These are phyloP conservation scores for Diacarnus erythraeanus DNA, from an alignment of 37 sponge, comb jelly and placozoan genomes.

Conservation along the genomic window DNA sequence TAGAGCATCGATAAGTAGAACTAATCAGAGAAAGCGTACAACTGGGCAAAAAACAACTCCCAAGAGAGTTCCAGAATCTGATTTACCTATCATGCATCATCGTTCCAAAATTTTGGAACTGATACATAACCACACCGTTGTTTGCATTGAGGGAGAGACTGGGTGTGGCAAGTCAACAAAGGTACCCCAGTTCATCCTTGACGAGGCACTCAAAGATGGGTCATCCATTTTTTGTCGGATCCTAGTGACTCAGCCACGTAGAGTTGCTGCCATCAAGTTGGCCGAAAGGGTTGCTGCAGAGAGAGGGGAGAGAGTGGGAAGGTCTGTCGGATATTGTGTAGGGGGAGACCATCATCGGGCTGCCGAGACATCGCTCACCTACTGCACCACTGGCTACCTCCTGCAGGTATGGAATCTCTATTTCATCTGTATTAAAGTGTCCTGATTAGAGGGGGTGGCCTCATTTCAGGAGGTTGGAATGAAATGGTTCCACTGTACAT, in stretches of 20 bases:
- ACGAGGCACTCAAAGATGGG: conserved; percentile 17
- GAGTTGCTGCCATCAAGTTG: conserved; percentile 63
- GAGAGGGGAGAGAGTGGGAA: conserved; percentile 38
- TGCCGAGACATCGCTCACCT: conserved; percentile 28
- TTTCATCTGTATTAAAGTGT: neutral
- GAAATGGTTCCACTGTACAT: too few relatives aligned
- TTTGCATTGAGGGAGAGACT: conserved; percentile 74
- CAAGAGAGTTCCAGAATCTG: neutral
- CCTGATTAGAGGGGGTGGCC: too few relatives aligned
- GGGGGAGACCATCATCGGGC: conserved; percentile 46
- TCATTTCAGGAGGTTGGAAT: too few relatives aligned
- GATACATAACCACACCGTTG: conserved; percentile 42
- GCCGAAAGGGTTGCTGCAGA: conserved; percentile 63
- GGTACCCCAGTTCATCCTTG: conserved; percentile 77
- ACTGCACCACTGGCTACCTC: conserved; percentile 74
- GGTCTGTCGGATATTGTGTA: conserved; percentile 68
- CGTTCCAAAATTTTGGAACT: conserved; percentile 49
- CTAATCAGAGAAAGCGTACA: neutral
- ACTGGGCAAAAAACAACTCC: neutral
- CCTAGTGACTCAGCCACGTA: conserved; percentile 73
- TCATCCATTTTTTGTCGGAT: conserved; percentile 24
- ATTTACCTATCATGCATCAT: conserved; percentile 59
- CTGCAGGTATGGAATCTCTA: conserved; percentile 46
- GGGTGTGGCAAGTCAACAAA: conserved; percentile 83
- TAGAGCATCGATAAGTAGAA: neutral